phyloP scores from a whole-genome alignment of 2,113 vertebrate genomes.

The Chaenogobius annularis region DNA sequence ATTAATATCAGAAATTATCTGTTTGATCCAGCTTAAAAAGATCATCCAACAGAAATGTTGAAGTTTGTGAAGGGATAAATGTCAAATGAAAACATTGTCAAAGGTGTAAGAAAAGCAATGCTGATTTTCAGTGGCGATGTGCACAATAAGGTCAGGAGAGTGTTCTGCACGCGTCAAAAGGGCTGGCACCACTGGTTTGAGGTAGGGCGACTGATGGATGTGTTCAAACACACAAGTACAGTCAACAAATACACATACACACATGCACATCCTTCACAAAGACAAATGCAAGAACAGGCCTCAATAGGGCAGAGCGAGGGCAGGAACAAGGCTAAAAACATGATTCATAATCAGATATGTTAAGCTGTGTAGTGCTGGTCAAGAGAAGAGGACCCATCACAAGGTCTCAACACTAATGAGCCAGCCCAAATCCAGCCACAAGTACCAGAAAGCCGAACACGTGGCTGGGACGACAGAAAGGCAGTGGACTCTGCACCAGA shows the following conservation, averaged over 20 bases:
- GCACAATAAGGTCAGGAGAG: slow-evolving; percentile 71
- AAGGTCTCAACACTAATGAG: slow-evolving; percentile 58
- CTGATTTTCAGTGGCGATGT: slow-evolving; percentile 55
- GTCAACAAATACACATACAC: slow-evolving; percentile 15
- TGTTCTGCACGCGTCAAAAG: slow-evolving; percentile 69
- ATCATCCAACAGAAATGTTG: slow-evolving; percentile 64
- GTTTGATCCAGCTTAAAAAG: slow-evolving; percentile 80
- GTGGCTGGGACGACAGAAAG: slow-evolving; percentile 51
- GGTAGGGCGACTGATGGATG: slow-evolving; percentile 79
- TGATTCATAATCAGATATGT: slow-evolving; percentile 41
- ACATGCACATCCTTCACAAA: slow-evolving; percentile 45
- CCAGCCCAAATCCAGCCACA: slow-evolving; percentile 74
- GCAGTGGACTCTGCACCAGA: slow-evolving; percentile 42
- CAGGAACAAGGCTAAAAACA: slow-evolving; percentile 61
- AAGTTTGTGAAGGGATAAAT: slow-evolving; percentile 55
- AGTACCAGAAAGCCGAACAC: slow-evolving; percentile 65
- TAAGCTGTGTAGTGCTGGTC: slow-evolving; percentile 49
- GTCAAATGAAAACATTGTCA: slow-evolving; percentile 48
- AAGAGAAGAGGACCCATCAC: slow-evolving; percentile 45
- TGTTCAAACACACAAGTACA: slow-evolving; percentile 51
- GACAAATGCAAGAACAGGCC: slow-evolving; percentile 63
- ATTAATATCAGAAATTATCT: slow-evolving; percentile 80
- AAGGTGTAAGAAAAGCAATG: slow-evolving; percentile 64
- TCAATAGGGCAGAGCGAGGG: slow-evolving; percentile 61
- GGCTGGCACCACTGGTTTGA: slow-evolving; percentile 80